Evolutionary conservation across 1,140 invertebrate species (phyloP), one percentile per base, ranked within the genome.

Genomic region (Diuraphis noxia): DNA sequence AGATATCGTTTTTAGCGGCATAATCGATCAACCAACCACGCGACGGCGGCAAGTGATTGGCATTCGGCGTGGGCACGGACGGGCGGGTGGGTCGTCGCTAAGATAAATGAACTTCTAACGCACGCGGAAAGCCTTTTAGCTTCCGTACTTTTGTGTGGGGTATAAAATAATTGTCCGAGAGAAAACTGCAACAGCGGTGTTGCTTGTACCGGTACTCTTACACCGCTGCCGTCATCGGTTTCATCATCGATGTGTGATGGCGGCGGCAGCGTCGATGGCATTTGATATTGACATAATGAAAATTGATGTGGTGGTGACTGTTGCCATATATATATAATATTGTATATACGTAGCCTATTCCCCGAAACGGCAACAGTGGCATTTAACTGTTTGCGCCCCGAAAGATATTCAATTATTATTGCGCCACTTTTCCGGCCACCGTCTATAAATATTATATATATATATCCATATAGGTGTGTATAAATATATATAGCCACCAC

Each of bases 241-340:
- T 36, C 72, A 21, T 72, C 56, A 72, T 17, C 4, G n/a, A 5
- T 56, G 52, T 56, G 52, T 13, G 56, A 30, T 17, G 56, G 56
- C n/a, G 30, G 56, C 30, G 19, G 19, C 1, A 19, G 46, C 56
- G 56, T 25, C 25, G 21, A 25, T 21, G 85, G n/a, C 85, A 34
- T 46, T 86, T 34, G n/a, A 86, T 86, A 86, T 86, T 86, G 85
- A 86, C 85, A 86, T 52, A 86, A 86, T 86, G 85, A 86, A 86
- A 86, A 86, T 86, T 86, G 46, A 86, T 86, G 85, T 34, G 85
- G 43, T 34, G 10, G n/a, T 46, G 72, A 79, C 34, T 23, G 72
- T 34, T 36, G 34, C 30, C 56, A 17, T n/a, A 6, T n/a, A 79
- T 19, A 36, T 8, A 46, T 19, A 2, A 46, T 46, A 46, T n/a